Evolutionary conservation across 2,888 invertebrate genomes (phyloP).

Genomic region (Leucozona laternaria): DNA sequence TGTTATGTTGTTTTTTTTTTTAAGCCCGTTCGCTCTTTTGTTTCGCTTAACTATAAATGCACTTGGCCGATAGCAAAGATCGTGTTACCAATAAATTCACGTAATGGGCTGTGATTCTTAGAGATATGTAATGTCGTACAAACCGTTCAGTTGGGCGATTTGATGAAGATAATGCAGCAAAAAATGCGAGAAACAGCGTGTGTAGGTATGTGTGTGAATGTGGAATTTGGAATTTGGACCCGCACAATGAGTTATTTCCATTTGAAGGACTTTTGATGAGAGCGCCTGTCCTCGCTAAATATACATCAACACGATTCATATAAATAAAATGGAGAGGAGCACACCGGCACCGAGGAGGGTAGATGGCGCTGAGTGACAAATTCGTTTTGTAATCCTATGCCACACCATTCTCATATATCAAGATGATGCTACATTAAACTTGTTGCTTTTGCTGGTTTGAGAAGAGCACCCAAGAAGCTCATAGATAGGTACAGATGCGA

Average conservation of each 20-base stretch:
- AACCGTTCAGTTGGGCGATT: constrained; percentile 35
- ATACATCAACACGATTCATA: constrained; percentile 2
- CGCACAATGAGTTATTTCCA: constrained; percentile 33
- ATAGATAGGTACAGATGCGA: background rate
- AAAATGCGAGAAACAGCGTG: background rate
- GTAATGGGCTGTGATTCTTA: constrained; percentile 68
- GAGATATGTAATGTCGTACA: constrained; percentile 30
- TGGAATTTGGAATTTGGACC: background rate
- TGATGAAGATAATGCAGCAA: constrained; percentile 9
- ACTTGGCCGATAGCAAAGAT: constrained; percentile 75
- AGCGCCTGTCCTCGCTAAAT: constrained; percentile 50
- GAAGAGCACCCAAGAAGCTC: constrained; percentile 39
- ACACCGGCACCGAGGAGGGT: no score
- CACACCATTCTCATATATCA: constrained; percentile 50
- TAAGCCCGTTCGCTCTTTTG: constrained; percentile 58
- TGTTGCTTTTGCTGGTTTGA: background rate
- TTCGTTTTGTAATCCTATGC: constrained; percentile 68
- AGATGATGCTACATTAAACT: constrained; percentile 32
- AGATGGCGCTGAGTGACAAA: constrained; percentile 62
- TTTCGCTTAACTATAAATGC: constrained; percentile 66
- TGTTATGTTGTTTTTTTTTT: constrained; percentile 8
- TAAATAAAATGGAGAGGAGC: background rate
- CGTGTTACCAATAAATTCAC: constrained; percentile 76
- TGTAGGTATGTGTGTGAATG: background rate
- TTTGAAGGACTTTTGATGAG: constrained; percentile 69